These are phyloP conservation scores for Caretta caretta DNA, from an alignment of 2,113 vertebrate species.

Conservation along the genomic window DNA sequence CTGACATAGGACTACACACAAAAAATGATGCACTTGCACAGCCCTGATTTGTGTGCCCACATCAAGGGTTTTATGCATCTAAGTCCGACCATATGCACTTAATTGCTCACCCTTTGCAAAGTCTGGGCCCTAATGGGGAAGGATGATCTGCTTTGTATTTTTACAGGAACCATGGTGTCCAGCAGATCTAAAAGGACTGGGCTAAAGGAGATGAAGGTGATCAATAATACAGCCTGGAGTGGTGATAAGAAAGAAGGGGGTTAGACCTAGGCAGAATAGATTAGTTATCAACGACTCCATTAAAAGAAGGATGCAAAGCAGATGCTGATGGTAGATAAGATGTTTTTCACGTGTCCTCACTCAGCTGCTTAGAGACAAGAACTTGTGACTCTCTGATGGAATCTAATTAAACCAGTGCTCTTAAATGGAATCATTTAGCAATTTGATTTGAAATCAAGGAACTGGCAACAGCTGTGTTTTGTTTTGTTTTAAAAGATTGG, in stretches of 20 bases:
- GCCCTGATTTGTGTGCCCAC: not conserved
- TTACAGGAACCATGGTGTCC: not conserved
- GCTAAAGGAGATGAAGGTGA: not conserved
- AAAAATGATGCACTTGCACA: not conserved
- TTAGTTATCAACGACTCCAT: not conserved
- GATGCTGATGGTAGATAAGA: not conserved
- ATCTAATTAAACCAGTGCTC: constrained; percentile 56
- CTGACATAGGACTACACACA: not conserved
- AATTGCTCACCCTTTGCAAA: not conserved
- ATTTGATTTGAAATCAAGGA: constrained; percentile 55
- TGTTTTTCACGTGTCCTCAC: not conserved
- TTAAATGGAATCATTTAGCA: constrained; percentile 62
- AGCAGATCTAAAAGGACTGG: not conserved
- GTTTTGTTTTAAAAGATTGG: constrained; percentile 37
- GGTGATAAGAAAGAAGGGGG: not conserved
- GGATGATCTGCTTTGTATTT: not conserved
- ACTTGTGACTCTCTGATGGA: constrained; percentile 11
- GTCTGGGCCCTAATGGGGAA: not conserved
- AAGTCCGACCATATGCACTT: not conserved
- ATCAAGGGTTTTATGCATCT: not conserved
- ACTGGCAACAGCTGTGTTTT: constrained; percentile 17
- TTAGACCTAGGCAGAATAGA: not conserved
- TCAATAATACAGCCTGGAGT: not conserved
- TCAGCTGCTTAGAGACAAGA: constrained; percentile 16
- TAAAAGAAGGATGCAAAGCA: not conserved